phyloP scores from a whole-genome alignment of 2,888 invertebrate genomes.

The Drosophila parthenogenetica region DNA sequence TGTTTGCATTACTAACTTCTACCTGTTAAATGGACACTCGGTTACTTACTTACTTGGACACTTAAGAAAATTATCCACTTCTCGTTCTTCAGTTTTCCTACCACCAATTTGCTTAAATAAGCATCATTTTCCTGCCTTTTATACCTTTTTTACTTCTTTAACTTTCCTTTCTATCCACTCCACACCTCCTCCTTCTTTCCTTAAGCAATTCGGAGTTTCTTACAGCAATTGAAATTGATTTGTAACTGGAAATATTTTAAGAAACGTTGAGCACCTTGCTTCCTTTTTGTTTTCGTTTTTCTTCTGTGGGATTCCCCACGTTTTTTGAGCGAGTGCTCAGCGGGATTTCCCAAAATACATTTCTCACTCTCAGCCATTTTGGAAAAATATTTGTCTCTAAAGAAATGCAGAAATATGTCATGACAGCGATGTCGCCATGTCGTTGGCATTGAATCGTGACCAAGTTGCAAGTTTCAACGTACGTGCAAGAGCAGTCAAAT shows the following conservation, averaged over 20 bases:
- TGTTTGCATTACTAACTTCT: neutral
- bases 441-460: constrained; percentile 58
- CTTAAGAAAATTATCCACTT: constrained; percentile 18
- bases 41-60: constrained; percentile 1
- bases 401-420: constrained; percentile 46
- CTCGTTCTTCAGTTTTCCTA: neutral
- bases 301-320: constrained; percentile 8
- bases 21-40: neutral
- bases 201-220: constrained; percentile 5
- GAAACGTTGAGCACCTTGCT: constrained; percentile 31
- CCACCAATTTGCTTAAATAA: constrained; percentile 54
- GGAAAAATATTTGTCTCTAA: constrained; percentile 45
- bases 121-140: constrained; percentile 51
- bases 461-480: constrained; percentile 58
- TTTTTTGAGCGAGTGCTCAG: constrained; percentile 17
- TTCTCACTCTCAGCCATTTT: constrained; percentile 51
- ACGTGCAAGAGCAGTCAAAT: constrained; percentile 67
- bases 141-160: constrained; percentile 1
- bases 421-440: constrained; percentile 18
- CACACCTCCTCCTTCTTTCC: neutral
- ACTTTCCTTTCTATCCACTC: neutral
- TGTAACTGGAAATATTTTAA: constrained; percentile 53
- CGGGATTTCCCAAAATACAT: constrained; percentile 63
- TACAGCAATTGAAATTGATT: constrained; percentile 66
- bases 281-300: constrained; percentile 1